Conservation (phyloP, 2,888 invertebrate genomes). For the Tholera decimalis region DNA sequence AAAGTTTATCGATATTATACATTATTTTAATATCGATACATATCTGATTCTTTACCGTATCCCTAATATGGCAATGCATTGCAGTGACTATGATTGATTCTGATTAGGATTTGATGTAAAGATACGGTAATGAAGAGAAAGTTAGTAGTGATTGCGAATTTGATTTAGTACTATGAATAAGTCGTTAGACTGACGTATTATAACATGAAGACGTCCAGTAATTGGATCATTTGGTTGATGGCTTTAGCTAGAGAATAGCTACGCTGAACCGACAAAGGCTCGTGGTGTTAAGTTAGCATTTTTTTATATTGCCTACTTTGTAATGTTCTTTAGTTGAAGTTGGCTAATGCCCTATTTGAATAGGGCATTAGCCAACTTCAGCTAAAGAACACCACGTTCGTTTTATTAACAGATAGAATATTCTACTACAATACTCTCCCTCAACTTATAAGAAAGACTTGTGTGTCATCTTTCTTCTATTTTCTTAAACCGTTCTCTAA, state of each 20-base stretch:
- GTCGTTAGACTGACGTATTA: slow-evolving; percentile 35
- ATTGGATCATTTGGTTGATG: slow-evolving; percentile 58
- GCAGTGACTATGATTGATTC: slow-evolving; percentile 68
- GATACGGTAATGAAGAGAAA: slow-evolving; percentile 65
- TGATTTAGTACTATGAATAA: slow-evolving; percentile 56
- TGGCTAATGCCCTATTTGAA: slow-evolving; percentile 14
- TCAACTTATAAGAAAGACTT: too few species aligned
- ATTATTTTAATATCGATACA: slow-evolving; percentile 19
- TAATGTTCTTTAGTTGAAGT: slow-evolving; percentile 1
- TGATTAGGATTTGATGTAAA: slow-evolving; percentile 71
- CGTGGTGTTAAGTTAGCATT: slow-evolving; percentile 27
- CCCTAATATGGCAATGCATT: slow-evolving; percentile 29
- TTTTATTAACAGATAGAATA: too few species aligned
- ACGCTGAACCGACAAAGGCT: slow-evolving; percentile 22
- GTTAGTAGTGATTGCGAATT: slow-evolving; percentile 51
- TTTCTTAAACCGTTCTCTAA: too few species aligned
- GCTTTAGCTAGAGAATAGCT: slow-evolving; percentile 35
- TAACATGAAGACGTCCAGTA: slow-evolving; percentile 51
- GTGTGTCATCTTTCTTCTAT: too few species aligned
- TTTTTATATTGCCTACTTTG: slow-evolving; percentile 21
- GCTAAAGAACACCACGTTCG: background rate
- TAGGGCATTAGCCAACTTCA: slow-evolving; percentile 13
- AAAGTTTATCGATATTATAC: slow-evolving; percentile 11
- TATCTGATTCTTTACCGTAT: slow-evolving; percentile 12
- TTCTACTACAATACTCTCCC: too few species aligned